Conservation (phyloP, 2,888 invertebrate genomes). For the Dyspetes luteomarginatus region DNA sequence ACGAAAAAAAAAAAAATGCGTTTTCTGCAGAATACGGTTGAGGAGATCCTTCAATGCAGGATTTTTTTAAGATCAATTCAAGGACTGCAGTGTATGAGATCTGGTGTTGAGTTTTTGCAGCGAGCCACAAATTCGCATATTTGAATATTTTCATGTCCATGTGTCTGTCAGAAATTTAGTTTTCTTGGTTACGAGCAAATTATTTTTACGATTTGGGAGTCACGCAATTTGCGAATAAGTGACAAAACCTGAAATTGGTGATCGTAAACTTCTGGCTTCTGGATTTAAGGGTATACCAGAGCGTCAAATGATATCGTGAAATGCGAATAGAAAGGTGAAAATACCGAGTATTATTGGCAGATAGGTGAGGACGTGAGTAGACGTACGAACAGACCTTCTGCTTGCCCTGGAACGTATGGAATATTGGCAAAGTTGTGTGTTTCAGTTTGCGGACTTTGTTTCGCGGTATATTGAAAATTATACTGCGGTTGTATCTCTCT, state of each 20-base stretch:
- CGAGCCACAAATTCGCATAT: not conserved
- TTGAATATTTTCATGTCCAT: not conserved
- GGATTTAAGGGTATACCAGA: not conserved
- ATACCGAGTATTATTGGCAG: constrained; percentile 10
- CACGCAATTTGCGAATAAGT: not conserved
- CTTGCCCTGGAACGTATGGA: not conserved
- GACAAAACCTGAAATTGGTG: not conserved
- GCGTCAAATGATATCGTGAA: not conserved
- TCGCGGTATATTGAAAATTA: constrained; percentile 14
- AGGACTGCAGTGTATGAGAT: not conserved
- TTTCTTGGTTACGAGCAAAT: not conserved
- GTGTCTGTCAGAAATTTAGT: not conserved
- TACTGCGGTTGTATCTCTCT: not conserved
- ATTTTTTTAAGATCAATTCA: not conserved
- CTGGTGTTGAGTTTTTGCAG: not conserved
- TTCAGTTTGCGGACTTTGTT: constrained; percentile 28
- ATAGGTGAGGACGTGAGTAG: constrained; percentile 2
- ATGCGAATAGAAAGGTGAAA: constrained; percentile 15
- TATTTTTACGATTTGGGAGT: not conserved
- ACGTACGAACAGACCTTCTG: constrained; percentile 2
- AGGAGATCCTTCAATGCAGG: not conserved
- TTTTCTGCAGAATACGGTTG: not conserved
- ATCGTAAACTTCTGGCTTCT: not conserved
- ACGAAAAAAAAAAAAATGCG: not conserved
- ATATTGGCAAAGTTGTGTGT: constrained; percentile 39